A percentile compares a stretch with the other conserved stretches of the same genome.
These are phyloP conservation scores for Troilus luridus DNA, from an alignment of 2,888 invertebrate genomes.

Conservation along the genomic window DNA sequence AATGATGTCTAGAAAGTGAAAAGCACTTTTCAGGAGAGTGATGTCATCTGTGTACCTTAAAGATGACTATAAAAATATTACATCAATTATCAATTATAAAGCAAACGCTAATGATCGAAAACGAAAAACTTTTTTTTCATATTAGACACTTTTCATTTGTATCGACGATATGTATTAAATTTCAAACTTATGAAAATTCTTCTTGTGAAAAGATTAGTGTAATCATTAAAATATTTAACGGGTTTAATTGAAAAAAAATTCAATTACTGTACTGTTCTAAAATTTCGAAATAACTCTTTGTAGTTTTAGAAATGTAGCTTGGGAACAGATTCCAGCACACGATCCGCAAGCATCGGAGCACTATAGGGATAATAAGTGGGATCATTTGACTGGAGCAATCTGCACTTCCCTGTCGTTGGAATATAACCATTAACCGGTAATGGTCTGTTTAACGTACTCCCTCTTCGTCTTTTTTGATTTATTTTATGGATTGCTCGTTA, in stretches of 20 bases:
- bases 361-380: slow-evolving; percentile 5
- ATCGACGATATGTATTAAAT: background rate
- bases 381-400: slow-evolving; percentile 15
- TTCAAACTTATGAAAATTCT: background rate
- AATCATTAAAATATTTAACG: no score
- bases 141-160: no score
- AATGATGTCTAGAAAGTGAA: no score
- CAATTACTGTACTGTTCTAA: no score
- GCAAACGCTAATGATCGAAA: no score
- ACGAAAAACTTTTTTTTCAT: no score
- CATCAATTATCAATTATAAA: no score
- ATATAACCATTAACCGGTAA: slow-evolving; percentile 10
- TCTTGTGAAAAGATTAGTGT: background rate
- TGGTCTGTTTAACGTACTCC: slow-evolving; percentile 1
- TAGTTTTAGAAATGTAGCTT: background rate
- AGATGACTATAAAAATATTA: no score
- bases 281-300: background rate
- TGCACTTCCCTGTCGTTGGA: background rate
- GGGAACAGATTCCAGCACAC: background rate
- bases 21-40: no score
- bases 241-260: no score
- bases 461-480: background rate
- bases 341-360: background rate
- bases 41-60: no score
- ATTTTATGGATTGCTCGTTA: slow-evolving; percentile 8